Conservation (phyloP, 2,113 vertebrate species). For the Elgaria multicarinata region DNA sequence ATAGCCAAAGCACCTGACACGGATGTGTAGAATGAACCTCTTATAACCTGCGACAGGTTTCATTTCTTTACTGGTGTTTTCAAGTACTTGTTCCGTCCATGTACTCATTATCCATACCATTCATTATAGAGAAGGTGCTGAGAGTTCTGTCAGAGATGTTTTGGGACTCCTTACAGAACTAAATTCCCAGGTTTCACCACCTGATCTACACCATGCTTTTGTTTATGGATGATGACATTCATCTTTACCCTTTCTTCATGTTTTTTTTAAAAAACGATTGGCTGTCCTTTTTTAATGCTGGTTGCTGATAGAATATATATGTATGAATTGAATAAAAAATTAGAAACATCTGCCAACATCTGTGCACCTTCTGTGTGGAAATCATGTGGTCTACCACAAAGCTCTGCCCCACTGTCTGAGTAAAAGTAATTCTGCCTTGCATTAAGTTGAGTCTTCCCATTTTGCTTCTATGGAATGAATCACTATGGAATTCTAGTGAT, state of each 20-base stretch:
- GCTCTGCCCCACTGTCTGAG: neutral
- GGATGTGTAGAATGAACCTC: neutral
- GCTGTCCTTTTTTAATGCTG: neutral
- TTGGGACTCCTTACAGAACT: neutral
- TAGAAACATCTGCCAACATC: too few species aligned
- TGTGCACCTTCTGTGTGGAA: too few species aligned
- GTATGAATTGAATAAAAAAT: neutral
- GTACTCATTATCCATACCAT: neutral
- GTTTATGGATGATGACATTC: neutral
- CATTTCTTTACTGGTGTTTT: neutral
- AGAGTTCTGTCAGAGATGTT: neutral
- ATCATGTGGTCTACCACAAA: too few species aligned
- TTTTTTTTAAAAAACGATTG: neutral
- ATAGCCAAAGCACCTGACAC: neutral
- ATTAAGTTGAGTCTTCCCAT: neutral
- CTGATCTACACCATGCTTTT: neutral
- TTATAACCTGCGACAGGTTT: neutral
- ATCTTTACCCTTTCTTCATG: neutral
- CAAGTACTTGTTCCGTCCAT: neutral
- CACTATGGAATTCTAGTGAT: too few species aligned
- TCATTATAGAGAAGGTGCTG: neutral
- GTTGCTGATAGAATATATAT: neutral
- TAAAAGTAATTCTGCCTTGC: neutral
- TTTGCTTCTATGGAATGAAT: neutral
- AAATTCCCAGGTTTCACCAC: too few species aligned